Evolutionary conservation across 2,113 vertebrate genomes (phyloP).

Genomic region (Esox niger): DNA sequence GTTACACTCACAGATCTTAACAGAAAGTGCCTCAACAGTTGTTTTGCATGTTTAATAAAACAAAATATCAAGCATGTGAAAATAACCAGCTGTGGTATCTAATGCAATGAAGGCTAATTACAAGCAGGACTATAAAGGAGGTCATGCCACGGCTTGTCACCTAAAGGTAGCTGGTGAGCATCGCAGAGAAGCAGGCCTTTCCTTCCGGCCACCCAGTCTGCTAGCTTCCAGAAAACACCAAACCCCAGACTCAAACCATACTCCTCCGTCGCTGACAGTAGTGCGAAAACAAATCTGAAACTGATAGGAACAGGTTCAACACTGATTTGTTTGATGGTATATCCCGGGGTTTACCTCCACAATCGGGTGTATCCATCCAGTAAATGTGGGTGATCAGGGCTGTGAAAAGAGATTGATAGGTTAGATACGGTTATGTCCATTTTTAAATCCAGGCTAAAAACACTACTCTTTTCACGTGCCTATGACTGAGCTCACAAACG

Average conservation of each 20-base stretch:
- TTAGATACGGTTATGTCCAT: constrained; percentile 5
- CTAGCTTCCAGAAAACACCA: constrained; percentile 44
- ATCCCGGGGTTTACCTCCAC: constrained; percentile 30
- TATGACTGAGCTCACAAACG: no score
- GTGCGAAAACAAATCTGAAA: constrained; percentile 16
- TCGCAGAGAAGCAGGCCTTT: constrained; percentile 19
- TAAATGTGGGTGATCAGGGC: constrained; percentile 19
- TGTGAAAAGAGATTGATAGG: constrained; percentile 4
- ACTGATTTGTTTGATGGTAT: constrained; percentile 5
- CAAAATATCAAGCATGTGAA: background rate
- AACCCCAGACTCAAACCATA: constrained; percentile 2
- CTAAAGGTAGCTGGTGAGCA: constrained; percentile 45
- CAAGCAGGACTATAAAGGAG: constrained; percentile 45
- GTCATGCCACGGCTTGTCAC: constrained; percentile 40
- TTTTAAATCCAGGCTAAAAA: no score
- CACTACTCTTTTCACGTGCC: no score
- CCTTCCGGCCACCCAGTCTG: constrained; percentile 61
- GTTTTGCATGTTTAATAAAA: background rate
- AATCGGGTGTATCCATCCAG: constrained; percentile 1
- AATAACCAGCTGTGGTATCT: background rate
- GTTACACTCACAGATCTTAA: no score
- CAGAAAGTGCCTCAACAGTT: no score
- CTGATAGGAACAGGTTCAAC: constrained; percentile 3
- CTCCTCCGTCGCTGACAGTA: background rate
- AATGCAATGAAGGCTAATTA: constrained; percentile 11